Percentiles rank a stretch among this genome's conserved stretches.
These are phyloP conservation scores for Semnornis frantzii DNA, from an alignment of 2,113 vertebrate genomes.

Conservation along the genomic window DNA sequence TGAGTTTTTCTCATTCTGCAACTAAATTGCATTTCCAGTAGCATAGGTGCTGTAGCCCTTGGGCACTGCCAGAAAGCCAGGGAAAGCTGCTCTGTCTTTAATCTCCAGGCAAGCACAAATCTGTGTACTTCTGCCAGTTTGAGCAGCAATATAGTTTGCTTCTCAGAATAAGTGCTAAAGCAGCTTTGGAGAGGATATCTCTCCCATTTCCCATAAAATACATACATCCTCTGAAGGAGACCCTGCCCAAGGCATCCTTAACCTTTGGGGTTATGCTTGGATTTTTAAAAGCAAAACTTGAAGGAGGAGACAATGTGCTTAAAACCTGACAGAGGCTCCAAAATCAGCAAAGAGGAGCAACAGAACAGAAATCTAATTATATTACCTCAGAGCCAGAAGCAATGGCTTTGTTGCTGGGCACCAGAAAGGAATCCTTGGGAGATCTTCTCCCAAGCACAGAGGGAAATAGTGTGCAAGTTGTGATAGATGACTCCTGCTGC, in stretches of 20 bases:
- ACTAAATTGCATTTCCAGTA: background rate
- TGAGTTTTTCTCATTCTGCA: background rate
- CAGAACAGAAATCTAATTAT: background rate
- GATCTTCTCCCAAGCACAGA: background rate
- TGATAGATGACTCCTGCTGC: fast-evolving
- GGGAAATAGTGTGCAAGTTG: background rate
- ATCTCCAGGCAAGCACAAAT: background rate
- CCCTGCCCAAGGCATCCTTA: background rate
- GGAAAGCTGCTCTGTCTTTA: background rate
- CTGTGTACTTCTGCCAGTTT: background rate
- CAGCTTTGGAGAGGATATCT: background rate
- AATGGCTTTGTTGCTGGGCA: background rate
- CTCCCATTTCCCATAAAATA: background rate
- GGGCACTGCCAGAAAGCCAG: background rate
- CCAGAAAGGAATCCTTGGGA: background rate
- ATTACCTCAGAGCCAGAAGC: background rate
- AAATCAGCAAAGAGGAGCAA: background rate
- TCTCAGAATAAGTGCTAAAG: background rate
- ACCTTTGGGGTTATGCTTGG: background rate
- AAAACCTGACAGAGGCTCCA: background rate
- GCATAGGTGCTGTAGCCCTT: background rate
- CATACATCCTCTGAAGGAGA: background rate
- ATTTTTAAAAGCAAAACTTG: background rate
- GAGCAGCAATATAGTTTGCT: background rate
- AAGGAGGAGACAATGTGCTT: background rate